Evolutionary conservation across 2,797 vertebrate genomes (phyloP).

Genomic region (Geotrypetes seraphini): DNA sequence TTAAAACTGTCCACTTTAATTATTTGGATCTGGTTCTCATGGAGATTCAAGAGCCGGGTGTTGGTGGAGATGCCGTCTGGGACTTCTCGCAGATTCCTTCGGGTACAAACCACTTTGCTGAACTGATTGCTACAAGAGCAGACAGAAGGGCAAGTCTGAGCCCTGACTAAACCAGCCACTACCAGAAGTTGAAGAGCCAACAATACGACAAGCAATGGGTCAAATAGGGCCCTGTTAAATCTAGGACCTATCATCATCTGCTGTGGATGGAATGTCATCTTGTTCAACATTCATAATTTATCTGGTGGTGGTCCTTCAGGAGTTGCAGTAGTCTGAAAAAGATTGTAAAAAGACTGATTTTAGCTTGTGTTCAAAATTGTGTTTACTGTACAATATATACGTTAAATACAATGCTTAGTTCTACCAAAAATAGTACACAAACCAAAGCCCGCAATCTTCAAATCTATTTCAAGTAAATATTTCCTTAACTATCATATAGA

Average conservation of each 20-base stretch:
- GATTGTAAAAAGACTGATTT: slow-evolving; percentile 12
- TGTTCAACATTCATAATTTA: slow-evolving; percentile 99
- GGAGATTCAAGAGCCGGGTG: slow-evolving; percentile 93
- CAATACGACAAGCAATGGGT: slow-evolving; percentile 97
- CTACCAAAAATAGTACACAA: no score
- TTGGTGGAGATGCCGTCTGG: slow-evolving; percentile 97
- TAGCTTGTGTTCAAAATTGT: no score
- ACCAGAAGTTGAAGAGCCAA: slow-evolving; percentile 96
- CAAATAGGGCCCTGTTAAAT: slow-evolving; percentile 98
- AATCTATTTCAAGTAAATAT: no score
- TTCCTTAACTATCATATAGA: no score
- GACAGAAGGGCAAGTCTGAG: slow-evolving; percentile 95
- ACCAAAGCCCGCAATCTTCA: no score
- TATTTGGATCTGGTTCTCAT: slow-evolving; percentile 97
- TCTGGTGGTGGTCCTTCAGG: slow-evolving; percentile 80
- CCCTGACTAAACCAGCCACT: slow-evolving; percentile 93
- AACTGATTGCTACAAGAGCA: slow-evolving; percentile 99
- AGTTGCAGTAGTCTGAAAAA: slow-evolving; percentile 55
- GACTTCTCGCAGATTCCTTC: slow-evolving; percentile 89
- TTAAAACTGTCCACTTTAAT: slow-evolving; percentile 99
- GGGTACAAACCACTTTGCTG: slow-evolving; percentile 96
- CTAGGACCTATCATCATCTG: slow-evolving; percentile 99
- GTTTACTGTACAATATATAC: no score
- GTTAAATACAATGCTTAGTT: no score
- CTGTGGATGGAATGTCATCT: slow-evolving; percentile 98